phyloP scores from a whole-genome alignment of 2,113 vertebrate species.

The Sorex fumeus region DNA sequence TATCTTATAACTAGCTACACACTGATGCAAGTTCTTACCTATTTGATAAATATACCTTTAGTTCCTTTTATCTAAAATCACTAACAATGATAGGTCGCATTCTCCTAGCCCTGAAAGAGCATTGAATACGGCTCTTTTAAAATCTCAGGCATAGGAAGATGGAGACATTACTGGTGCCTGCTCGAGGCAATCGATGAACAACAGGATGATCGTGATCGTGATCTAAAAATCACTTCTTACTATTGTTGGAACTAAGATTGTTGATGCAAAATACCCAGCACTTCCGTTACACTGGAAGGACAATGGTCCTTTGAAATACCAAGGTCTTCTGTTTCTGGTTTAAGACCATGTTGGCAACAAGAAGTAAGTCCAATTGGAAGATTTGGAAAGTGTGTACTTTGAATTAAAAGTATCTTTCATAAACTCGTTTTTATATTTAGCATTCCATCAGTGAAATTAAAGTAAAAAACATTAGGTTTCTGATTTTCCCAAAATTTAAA shows the following conservation, averaged over 20 bases:
- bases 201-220: too few relatives aligned
- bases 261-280: background rate
- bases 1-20: background rate
- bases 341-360: background rate
- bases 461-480: background rate
- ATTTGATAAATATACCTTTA: constrained; percentile 41
- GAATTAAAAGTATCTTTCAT: constrained; percentile 7
- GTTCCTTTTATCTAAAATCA: constrained; percentile 61
- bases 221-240: constrained; percentile 60
- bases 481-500: background rate
- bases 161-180: too few relatives aligned
- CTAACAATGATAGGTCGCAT: too few relatives aligned
- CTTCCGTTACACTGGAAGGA: constrained; percentile 38
- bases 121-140: too few relatives aligned
- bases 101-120: too few relatives aligned
- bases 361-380: constrained; percentile 33
- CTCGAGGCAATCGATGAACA: too few relatives aligned
- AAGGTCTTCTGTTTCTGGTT: constrained; percentile 56
- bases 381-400: background rate
- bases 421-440: background rate
- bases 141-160: too few relatives aligned
- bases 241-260: constrained; percentile 19
- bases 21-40: constrained; percentile 52
- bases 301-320: background rate
- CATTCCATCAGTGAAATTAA: constrained; percentile 18